A percentile compares a stretch with the other conserved stretches of the same genome.
Evolutionary conservation across 2,888 invertebrate species (phyloP).

Genomic region (Cyclophora albipunctata): DNA sequence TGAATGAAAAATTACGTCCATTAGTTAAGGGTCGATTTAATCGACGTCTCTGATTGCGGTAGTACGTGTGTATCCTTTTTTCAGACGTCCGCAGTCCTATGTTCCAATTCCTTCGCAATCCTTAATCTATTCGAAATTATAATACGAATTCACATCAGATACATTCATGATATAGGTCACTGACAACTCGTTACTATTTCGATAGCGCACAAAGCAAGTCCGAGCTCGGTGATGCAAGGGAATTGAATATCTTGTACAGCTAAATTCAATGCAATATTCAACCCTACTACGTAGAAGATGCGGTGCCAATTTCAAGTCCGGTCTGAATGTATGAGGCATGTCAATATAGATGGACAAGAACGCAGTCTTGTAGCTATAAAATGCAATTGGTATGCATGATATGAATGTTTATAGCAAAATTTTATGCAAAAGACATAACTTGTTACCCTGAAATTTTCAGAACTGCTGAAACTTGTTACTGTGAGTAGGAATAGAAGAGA

Average conservation of each 20-base stretch:
- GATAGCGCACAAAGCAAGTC: conserved; percentile 23
- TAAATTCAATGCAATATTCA: conserved; percentile 5
- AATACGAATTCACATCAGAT: conserved; percentile 21
- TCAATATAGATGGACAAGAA: conserved; percentile 20
- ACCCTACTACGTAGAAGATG: conserved; percentile 4
- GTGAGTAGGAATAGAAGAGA: too few species aligned
- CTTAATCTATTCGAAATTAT: conserved; percentile 3
- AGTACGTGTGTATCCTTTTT: too few species aligned
- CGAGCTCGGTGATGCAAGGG: conserved; percentile 24
- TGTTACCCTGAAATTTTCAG: too few species aligned
- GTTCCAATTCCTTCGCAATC: too few species aligned
- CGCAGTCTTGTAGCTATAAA: conserved; percentile 14
- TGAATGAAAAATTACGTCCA: too few species aligned
- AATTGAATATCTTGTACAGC: conserved; percentile 31
- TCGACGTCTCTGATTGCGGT: too few species aligned
- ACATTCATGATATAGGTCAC: conserved; percentile 24
- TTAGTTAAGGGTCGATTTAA: too few species aligned
- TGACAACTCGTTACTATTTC: conserved; percentile 30
- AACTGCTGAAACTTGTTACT: too few species aligned
- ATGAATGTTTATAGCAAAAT: too few species aligned
- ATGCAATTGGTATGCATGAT: conserved; percentile 2
- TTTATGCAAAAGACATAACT: too few species aligned
- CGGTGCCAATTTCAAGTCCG: conserved; percentile 5
- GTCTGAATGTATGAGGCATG: conserved; percentile 13
- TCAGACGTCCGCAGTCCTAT: too few species aligned